Percentiles rank a stretch among this genome's conserved stretches.
Evolutionary conservation across 1,140 invertebrate species (phyloP).

Genomic region (Centruroides vittatus): DNA sequence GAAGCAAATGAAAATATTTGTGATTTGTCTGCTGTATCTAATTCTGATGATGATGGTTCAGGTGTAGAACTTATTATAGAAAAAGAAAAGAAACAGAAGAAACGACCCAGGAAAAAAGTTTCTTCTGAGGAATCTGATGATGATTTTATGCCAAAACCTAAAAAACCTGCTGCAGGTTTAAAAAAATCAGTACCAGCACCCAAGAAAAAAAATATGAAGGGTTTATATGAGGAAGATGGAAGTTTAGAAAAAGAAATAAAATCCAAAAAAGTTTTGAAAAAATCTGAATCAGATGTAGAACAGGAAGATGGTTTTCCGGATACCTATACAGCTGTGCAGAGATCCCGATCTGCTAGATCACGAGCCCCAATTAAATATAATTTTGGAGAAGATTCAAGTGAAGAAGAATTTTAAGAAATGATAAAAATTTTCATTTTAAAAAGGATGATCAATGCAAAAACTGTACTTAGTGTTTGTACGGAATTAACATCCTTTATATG

Average conservation of each 20-base stretch:
- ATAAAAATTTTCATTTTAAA: too few relatives aligned
- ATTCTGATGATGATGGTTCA: slow-evolving; percentile 7
- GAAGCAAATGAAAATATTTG: slow-evolving; percentile 19
- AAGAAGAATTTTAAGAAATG: background rate
- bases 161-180: slow-evolving; percentile 12
- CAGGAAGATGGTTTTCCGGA: background rate
- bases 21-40: background rate
- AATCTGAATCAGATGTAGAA: slow-evolving; percentile 12
- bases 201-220: slow-evolving; percentile 22
- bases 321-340: background rate
- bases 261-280: slow-evolving; percentile 14
- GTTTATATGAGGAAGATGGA: slow-evolving; percentile 26
- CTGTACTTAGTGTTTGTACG: too few relatives aligned
- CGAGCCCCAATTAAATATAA: slow-evolving; percentile 11
- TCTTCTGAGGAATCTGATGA: slow-evolving; percentile 19
- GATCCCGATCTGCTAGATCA: slow-evolving; percentile 4
- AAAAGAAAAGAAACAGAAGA: slow-evolving; percentile 20
- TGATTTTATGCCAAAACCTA: slow-evolving; percentile 17
- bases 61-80: slow-evolving; percentile 13
- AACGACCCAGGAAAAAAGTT: slow-evolving; percentile 15
- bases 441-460: too few relatives aligned
- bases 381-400: slow-evolving; percentile 14
- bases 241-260: slow-evolving; percentile 13
- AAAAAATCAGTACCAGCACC: slow-evolving; percentile 22
- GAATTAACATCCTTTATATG: too few relatives aligned